Percentiles rank a stretch among this genome's conserved stretches.
Conservation (phyloP, 37 sponge, comb jelly and placozoan species). For the Agelas oroides region DNA sequence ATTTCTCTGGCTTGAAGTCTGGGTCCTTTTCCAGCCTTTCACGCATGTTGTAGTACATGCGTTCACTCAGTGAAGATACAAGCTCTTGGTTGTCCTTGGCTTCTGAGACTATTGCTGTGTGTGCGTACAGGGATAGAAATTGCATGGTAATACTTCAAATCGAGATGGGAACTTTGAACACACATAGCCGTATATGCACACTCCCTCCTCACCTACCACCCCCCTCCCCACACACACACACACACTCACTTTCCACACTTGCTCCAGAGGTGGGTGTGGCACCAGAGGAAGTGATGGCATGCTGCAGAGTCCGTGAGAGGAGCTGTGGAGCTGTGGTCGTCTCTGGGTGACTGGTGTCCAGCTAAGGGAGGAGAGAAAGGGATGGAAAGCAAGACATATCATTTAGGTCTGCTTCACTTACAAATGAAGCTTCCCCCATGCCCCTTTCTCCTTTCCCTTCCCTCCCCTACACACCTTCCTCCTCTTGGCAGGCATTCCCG, state of each 20-base stretch:
- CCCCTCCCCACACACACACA: no score
- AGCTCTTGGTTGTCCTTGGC: background rate
- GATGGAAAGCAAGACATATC: background rate
- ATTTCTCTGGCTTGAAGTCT: constrained; percentile 29
- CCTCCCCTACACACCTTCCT: constrained; percentile 54
- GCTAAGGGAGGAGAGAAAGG: constrained; percentile 4
- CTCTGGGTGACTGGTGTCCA: constrained; percentile 18
- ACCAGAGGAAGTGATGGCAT: constrained; percentile 18
- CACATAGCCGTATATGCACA: no score
- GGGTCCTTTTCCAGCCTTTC: constrained; percentile 29
- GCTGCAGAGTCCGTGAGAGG: background rate
- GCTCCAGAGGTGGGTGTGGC: constrained; percentile 32
- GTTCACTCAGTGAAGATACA: constrained; percentile 1
- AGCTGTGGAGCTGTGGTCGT: background rate
- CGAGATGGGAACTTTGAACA: no score
- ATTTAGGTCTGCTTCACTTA: no score
- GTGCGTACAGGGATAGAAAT: background rate
- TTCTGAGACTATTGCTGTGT: constrained; percentile 17
- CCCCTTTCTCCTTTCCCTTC: no score
- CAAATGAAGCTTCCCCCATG: no score
- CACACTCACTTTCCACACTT: constrained; percentile 12
- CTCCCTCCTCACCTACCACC: no score
- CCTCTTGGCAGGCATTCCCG: constrained; percentile 70
- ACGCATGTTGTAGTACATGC: constrained; percentile 1
- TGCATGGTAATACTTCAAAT: background rate